Conservation (phyloP, 2,113 vertebrate species). For the Sorex araneus region DNA sequence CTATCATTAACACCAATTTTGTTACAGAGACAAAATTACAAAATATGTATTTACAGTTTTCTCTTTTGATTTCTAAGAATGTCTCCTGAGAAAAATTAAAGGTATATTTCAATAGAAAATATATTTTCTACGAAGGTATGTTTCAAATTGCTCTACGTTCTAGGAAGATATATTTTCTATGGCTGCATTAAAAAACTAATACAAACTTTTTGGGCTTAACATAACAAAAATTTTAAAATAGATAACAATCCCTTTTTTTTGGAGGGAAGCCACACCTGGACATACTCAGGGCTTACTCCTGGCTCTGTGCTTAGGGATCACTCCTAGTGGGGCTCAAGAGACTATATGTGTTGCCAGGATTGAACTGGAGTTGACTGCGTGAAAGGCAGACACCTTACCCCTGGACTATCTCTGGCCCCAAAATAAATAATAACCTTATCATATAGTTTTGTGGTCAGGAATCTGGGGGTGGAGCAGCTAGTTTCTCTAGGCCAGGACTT, state of each 20-base stretch:
- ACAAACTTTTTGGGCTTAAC: conserved; percentile 14
- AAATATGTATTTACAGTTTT: neutral
- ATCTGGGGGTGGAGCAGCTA: neutral
- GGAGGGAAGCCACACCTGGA: no score
- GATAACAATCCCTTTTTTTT: neutral
- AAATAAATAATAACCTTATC: neutral
- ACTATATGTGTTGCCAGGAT: no score
- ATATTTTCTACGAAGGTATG: no score
- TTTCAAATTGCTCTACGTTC: conserved; percentile 1
- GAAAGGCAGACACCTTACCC: no score
- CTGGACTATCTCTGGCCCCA: no score
- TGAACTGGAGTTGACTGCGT: no score
- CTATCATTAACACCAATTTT: conserved; percentile 41
- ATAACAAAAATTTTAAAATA: neutral
- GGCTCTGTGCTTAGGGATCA: no score
- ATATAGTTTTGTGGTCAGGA: conserved; percentile 1
- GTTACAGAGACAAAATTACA: conserved; percentile 11
- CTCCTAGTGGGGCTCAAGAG: no score
- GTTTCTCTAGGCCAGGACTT: no score
- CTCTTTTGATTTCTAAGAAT: conserved; percentile 7
- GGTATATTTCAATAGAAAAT: no score
- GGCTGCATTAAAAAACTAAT: neutral
- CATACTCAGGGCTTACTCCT: no score
- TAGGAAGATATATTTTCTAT: neutral
- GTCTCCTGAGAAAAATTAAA: neutral